Evolutionary conservation across 2,797 vertebrate genomes (phyloP).

Genomic region (Carapus acus): DNA sequence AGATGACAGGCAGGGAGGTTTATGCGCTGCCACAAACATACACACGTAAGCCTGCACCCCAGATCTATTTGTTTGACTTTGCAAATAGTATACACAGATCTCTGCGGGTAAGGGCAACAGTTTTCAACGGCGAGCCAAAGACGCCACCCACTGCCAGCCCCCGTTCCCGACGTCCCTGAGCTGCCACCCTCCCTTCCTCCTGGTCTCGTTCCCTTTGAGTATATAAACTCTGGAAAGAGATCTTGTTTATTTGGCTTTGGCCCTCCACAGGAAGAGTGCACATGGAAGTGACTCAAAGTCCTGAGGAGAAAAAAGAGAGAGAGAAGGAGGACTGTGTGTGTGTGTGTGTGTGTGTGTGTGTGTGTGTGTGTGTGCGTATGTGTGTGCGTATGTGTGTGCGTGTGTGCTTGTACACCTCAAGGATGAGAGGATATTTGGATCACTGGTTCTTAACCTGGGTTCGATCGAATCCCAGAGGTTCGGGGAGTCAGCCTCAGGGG

Average conservation of each 20-base stretch:
- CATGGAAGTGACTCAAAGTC: conserved; percentile 69
- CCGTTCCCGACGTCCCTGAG: background rate
- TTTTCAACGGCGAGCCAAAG: conserved; percentile 67
- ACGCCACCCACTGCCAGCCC: conserved; percentile 18
- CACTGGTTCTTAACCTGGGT: no score
- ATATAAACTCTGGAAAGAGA: conserved; percentile 69
- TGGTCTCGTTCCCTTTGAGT: conserved; percentile 62
- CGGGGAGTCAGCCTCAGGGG: no score
- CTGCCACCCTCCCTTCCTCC: background rate
- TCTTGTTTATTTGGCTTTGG: conserved; percentile 74
- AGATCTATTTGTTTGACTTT: conserved; percentile 77
- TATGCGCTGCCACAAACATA: conserved; percentile 62
- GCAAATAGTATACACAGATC: conserved; percentile 70
- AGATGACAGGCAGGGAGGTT: conserved; percentile 66
- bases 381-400: no score
- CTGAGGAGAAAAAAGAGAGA: conserved; percentile 51
- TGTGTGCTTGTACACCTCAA: conserved; percentile 13
- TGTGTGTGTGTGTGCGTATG: conserved; percentile 32
- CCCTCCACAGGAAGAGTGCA: conserved; percentile 60
- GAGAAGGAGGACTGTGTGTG: conserved; percentile 30
- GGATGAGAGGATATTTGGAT: conserved; percentile 1
- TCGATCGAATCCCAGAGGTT: no score
- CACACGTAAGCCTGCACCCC: conserved; percentile 64
- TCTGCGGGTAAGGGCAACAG: conserved; percentile 70
- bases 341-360: no score